Base-by-base conservation (phyloP, 2,888 invertebrate genomes). In the Leptogaster cylindrica region DNA sequence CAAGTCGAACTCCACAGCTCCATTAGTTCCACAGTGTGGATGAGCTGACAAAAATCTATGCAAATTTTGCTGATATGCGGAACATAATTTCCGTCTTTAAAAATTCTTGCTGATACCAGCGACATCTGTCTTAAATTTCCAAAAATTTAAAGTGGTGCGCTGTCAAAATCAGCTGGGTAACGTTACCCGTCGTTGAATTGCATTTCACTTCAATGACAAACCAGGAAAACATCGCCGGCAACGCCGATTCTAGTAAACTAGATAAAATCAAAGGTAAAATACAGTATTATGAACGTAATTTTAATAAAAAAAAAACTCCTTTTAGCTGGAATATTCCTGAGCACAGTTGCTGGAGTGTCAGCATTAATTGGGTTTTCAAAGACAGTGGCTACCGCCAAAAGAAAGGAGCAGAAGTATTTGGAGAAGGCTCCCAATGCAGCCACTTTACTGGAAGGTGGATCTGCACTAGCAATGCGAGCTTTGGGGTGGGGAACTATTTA, bases 401-500 rank as follows among this genome's bases (percentile, higher is more conserved):
- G 89, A 77, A 84, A 87, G 68, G 95, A 95, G 76, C 89, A 91
- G 0, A 86, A 87, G 76, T 87, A 88, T 76, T 91, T 95, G 76
- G 87, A 85, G 72, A 90, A 92, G 83, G 92, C 89, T 73, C 80
- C 85, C 25, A 84, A 86, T 44, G 82, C 84, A 61, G 80, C 83
- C 63, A 86, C 89, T 74, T 77, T 90, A 68, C 84, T 87, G 52
- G 93, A 93, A 79, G 88, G 89, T 68, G 95, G 95, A 12, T 88
- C 89, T 2, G 83, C 86, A 3, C 82, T 96, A 67, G 96, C 96
- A 0, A 72, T 92, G 63, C 84, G 92, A 76, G 97, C 97, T 0
- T 83, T 97, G 0, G 91, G 90, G 5, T 91, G 92, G 90, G 96
- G 95, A 2, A 90, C 93, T 0, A 72, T 95, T 0, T 95, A 92